Conservation (phyloP, 2,888 invertebrate genomes). For the Lasioglossum villosulum region DNA sequence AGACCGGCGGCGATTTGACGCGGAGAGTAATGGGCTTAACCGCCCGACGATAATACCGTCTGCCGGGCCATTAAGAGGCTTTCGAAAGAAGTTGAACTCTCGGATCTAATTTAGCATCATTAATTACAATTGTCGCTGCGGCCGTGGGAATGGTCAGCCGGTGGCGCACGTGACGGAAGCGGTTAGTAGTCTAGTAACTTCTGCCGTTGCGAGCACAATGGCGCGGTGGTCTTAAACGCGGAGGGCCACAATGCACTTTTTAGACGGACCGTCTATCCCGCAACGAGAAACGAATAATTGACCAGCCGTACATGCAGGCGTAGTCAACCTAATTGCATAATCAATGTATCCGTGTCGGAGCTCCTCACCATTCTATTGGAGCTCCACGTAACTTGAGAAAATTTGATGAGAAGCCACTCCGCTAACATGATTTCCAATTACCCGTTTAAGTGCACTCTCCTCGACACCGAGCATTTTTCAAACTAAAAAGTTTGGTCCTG, state of each 20-base stretch:
- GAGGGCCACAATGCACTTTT: constrained; percentile 43
- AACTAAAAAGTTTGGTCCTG: too few relatives aligned
- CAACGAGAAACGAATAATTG: constrained; percentile 47
- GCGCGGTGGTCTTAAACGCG: constrained; percentile 30
- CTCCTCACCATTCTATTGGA: background rate
- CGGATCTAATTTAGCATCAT: constrained; percentile 66
- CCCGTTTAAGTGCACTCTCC: background rate
- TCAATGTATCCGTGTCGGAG: background rate
- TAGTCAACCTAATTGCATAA: constrained; percentile 47
- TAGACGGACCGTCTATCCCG: constrained; percentile 14
- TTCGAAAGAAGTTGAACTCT: constrained; percentile 55
- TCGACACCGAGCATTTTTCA: background rate
- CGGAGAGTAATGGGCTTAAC: constrained; percentile 40
- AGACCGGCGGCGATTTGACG: constrained; percentile 18
- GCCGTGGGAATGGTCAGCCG: constrained; percentile 65
- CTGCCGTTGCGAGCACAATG: constrained; percentile 58
- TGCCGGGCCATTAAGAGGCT: constrained; percentile 42
- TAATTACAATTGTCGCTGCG: constrained; percentile 67
- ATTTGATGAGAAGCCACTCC: background rate
- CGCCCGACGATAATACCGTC: constrained; percentile 35
- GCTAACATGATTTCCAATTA: background rate
- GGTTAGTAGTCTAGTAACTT: constrained; percentile 56
- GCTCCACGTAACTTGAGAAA: background rate
- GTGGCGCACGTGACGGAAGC: constrained; percentile 52
- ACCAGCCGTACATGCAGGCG: background rate